Conservation (phyloP, 2,797 vertebrate species). For the Menidia menidia region DNA sequence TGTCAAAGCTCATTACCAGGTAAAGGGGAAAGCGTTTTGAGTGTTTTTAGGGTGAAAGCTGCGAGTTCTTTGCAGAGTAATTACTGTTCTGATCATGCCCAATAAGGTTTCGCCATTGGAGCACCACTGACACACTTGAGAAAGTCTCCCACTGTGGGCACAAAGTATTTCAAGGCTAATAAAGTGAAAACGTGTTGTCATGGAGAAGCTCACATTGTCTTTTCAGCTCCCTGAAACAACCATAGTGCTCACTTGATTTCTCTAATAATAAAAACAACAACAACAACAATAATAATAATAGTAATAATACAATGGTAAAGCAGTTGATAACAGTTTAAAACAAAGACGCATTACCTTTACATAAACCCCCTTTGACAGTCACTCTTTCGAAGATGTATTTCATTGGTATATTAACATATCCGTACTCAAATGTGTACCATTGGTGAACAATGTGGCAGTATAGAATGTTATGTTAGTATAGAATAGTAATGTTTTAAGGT, state of each 20-base stretch:
- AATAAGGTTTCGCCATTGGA: too few species aligned
- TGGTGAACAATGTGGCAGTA: background rate
- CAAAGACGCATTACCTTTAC: background rate
- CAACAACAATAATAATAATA: background rate
- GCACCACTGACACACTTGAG: too few species aligned
- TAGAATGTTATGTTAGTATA: background rate
- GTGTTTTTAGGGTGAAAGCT: background rate
- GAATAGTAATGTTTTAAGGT: background rate
- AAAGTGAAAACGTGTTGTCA: background rate
- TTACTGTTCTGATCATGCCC: background rate
- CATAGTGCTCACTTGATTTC: background rate
- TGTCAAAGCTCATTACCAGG: background rate
- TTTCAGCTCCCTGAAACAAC: background rate
- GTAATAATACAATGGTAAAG: background rate
- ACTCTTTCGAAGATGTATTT: background rate
- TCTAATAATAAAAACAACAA: background rate
- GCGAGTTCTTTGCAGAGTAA: background rate
- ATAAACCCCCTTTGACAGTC: background rate
- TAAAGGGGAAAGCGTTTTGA: background rate
- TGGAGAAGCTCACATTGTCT: background rate
- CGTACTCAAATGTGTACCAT: background rate
- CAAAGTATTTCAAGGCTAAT: too few species aligned
- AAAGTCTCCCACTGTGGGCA: background rate
- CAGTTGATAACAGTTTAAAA: background rate
- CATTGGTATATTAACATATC: background rate